Base-by-base conservation (phyloP, 2,797 vertebrate species). In the Erithacus rubecula region DNA sequence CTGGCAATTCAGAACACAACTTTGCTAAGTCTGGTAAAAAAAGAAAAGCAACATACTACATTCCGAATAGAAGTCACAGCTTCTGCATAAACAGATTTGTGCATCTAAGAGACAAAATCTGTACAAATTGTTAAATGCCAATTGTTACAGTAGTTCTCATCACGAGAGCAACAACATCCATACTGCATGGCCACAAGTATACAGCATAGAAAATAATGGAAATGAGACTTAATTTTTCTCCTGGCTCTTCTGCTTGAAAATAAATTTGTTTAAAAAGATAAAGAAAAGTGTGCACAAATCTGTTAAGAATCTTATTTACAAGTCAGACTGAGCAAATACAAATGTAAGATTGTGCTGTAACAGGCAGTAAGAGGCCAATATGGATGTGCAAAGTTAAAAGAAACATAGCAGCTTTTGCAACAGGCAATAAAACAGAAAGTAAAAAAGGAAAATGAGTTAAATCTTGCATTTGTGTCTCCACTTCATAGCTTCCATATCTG, bases 381-480 rank as follows among this genome's bases (percentile, higher is more conserved):
- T 83, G 95, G 94, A 96, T 90, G 97, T 97, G 97, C 97, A 98
- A 97, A 98, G 95, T 95, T 95, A 96, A 96, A 98, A 96, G 95
- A 97, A 96, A 97, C 82, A 90, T 72, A 97, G 97, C 97, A 97
- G 97, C 97, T 97, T 97, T 95, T 92, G 96, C 95, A 97, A 95
- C 92, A 98, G 96, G 95, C 96, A 96, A 64, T 83, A 97, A 97
- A 95, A 97, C 88, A 97, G 95, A 94, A 96, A 95, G 94, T 87
- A 78, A 91, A 95, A 84, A 94, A 94, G 89, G 86, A 96, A 95
- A 95, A 95, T 91, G 92, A 95, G 96, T 91, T 94, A 96, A 96
- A 85, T 98, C 94, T 95, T 92, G 96, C 92, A 71, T 83, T 87
- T 90, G 96, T 98, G 95, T 96, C 97, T 98, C 97, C 96, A 97